phyloP scores from a whole-genome alignment of 2,888 invertebrate genomes.

The Zelleria hepariella region DNA sequence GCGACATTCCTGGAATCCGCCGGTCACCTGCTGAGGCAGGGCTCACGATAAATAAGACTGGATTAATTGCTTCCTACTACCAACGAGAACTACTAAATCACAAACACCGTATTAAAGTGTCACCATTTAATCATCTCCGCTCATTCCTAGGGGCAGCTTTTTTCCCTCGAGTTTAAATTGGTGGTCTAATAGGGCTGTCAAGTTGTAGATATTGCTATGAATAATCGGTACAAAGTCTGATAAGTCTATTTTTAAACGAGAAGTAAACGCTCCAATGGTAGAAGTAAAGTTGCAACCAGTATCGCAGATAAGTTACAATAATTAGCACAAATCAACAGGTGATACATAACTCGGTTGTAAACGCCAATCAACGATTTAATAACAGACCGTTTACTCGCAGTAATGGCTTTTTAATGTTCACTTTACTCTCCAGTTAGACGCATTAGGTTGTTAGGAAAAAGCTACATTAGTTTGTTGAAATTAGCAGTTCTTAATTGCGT shows the following conservation, averaged over 20 bases:
- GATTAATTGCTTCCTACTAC: constrained; percentile 65
- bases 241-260: neutral
- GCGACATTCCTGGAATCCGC: constrained; percentile 33
- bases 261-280: neutral
- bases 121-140: constrained; percentile 40
- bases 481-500: neutral
- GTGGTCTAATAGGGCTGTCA: constrained; percentile 6
- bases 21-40: constrained; percentile 58
- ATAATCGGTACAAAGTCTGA: neutral
- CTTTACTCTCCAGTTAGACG: neutral
- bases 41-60: constrained; percentile 57
- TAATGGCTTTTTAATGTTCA: constrained; percentile 4
- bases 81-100: constrained; percentile 43
- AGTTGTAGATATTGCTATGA: neutral
- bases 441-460: neutral
- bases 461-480: neutral
- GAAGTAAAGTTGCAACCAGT: neutral
- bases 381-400: neutral
- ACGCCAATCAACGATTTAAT: constrained; percentile 2
- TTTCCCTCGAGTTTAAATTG: constrained; percentile 12
- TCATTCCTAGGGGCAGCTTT: constrained; percentile 33
- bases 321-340: neutral
- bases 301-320: neutral
- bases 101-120: constrained; percentile 43
- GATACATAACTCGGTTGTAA: neutral